phyloP scores from a whole-genome alignment of 2,888 invertebrate genomes.

The Zele albiditarsus region DNA sequence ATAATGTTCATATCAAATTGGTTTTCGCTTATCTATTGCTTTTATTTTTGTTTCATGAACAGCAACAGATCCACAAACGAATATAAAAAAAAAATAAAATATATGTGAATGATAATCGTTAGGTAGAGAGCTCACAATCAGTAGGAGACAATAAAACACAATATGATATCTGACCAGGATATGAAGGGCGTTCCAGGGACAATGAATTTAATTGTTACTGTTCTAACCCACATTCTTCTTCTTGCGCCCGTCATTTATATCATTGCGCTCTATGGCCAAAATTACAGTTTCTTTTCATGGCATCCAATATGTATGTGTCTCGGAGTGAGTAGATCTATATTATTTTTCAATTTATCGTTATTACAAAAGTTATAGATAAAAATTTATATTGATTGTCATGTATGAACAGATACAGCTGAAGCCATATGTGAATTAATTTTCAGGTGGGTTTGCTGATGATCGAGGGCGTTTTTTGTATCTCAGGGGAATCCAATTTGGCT shows the following conservation, averaged over 20 bases:
- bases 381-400: not conserved
- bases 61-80: not conserved
- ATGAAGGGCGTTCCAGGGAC: slow-evolving; percentile 57
- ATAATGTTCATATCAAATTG: not conserved
- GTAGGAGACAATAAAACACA: not conserved
- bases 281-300: slow-evolving; percentile 64
- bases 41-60: not conserved
- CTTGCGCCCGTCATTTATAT: slow-evolving; percentile 66
- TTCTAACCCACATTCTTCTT: slow-evolving; percentile 63
- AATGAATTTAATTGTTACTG: slow-evolving; percentile 55
- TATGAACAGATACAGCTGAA: not conserved
- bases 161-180: slow-evolving; percentile 54
- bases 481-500: slow-evolving; percentile 63
- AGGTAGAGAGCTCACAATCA: not conserved
- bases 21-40: not conserved
- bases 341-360: not conserved
- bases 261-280: slow-evolving; percentile 55
- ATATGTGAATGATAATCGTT: not conserved
- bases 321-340: slow-evolving; percentile 61
- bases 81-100: not conserved
- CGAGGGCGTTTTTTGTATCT: slow-evolving; percentile 65
- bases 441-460: slow-evolving; percentile 62
- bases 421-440: slow-evolving; percentile 17
- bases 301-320: slow-evolving; percentile 67
- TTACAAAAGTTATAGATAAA: not conserved